Base-by-base conservation (phyloP, 2,797 vertebrate species). In the Holocentrus rufus region DNA sequence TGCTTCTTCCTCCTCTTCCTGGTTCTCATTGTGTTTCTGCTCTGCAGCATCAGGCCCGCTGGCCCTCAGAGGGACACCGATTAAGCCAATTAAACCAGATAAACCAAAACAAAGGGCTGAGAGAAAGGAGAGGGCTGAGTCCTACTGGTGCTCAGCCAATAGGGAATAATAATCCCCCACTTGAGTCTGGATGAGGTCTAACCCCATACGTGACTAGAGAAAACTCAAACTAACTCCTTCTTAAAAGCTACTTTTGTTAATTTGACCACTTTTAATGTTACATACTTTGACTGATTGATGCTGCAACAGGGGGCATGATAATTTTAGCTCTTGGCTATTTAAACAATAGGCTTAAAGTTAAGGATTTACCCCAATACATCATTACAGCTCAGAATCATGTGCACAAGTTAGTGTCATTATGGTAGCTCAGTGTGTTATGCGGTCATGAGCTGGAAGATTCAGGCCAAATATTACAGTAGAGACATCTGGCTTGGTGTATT, bases 21-120 rank as follows among this genome's bases (percentile, higher is more conserved):
- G 36, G 36, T 22, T 31, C 66, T 20, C 17, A 31, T 20, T 72
- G 65, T 67, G 64, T 36, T 60, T 44, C 8, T 6, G 30, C 31
- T 56, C 44, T 59, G 2, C 25, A 69, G 64, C 59, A 61, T 46
- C 59, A 61, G 49, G 34, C 56, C 59, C 4, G 39, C 52, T 68
- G 65, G 60, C 53, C 71, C 60, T 59, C 68, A 47, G 52, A 20
- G 72, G 39, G 30, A 58, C 61, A 58, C 47, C 10, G 34, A 78
- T 83, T 78, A 62, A 65, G 65, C 62, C 72, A 80, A 65, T 46
- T 78, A 55, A 76, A 70, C 44, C 53, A 65, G 65, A 77, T 66
- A 18, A 75, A 72, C 55, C 22, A 15, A 77, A 72, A 79, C 60
- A 70, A 74, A 72, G 67, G 39, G 15, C 46, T 8, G 54, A 74